Evolutionary conservation across 2,797 vertebrate genomes (phyloP).

Genomic region (Lepus townsendii): DNA sequence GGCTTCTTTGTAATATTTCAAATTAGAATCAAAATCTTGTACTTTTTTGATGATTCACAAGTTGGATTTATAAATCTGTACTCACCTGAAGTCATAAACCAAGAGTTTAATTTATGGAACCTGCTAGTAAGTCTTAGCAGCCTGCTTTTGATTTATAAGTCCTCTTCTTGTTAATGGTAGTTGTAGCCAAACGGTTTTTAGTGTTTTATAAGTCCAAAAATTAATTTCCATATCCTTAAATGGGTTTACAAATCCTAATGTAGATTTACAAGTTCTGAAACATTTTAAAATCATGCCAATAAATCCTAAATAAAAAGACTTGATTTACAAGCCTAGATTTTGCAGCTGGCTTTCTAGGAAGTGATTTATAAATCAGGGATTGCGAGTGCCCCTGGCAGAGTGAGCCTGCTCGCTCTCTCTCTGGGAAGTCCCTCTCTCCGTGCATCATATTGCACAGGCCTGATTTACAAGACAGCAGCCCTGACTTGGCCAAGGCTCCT

Average conservation of each 20-base stretch:
- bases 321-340: constrained; percentile 85
- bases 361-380: constrained; percentile 86
- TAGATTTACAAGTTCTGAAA: constrained; percentile 85
- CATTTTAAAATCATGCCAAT: constrained; percentile 85
- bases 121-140: constrained; percentile 84
- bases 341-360: constrained; percentile 85
- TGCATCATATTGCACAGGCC: constrained; percentile 67
- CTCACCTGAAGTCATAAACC: constrained; percentile 84
- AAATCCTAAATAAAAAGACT: constrained; percentile 84
- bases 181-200: constrained; percentile 82
- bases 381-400: constrained; percentile 78
- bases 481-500: constrained; percentile 60
- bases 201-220: constrained; percentile 82
- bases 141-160: constrained; percentile 85
- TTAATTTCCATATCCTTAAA: constrained; percentile 85
- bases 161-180: constrained; percentile 78
- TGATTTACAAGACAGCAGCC: constrained; percentile 86
- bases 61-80: constrained; percentile 86
- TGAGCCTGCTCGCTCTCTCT: constrained; percentile 54
- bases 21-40: constrained; percentile 82
- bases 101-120: constrained; percentile 84
- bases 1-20: constrained; percentile 75
- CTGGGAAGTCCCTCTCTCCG: constrained; percentile 62
- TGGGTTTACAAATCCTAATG: constrained; percentile 85
- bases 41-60: constrained; percentile 85